Conservation (phyloP, 2,888 invertebrate species). For the Nomada ferruginata region DNA sequence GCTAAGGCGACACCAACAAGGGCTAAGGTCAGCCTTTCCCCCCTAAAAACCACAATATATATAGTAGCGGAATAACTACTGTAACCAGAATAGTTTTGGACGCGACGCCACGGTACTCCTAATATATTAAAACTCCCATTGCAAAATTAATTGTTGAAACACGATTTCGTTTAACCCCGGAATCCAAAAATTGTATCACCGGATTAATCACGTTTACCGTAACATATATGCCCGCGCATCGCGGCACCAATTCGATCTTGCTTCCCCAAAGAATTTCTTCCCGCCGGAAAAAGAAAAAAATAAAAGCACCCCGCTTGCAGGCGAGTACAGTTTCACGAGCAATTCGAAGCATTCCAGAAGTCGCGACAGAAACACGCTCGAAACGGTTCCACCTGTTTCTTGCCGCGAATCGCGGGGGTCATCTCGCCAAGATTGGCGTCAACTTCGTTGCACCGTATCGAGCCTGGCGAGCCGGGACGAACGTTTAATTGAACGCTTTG, state of each 20-base stretch:
- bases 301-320: background rate
- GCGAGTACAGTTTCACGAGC: constrained; percentile 19
- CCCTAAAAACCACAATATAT: too few relatives aligned
- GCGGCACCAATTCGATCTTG: background rate
- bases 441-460: constrained; percentile 52
- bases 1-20: too few relatives aligned
- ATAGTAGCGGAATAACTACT: too few relatives aligned
- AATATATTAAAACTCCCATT: too few relatives aligned
- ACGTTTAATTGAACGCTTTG: constrained; percentile 69
- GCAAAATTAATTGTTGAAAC: too few relatives aligned
- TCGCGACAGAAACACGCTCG: background rate
- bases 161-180: too few relatives aligned
- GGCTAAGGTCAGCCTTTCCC: too few relatives aligned
- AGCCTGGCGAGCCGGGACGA: constrained; percentile 20
- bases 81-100: too few relatives aligned
- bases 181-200: too few relatives aligned
- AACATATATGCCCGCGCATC: too few relatives aligned
- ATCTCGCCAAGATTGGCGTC: constrained; percentile 40
- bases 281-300: background rate
- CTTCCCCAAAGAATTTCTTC: background rate
- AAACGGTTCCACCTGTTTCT: background rate
- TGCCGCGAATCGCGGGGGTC: background rate
- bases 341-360: constrained; percentile 9
- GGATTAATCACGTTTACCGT: too few relatives aligned
- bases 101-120: too few relatives aligned